Percentiles rank a stretch among this genome's conserved stretches.
Evolutionary conservation across 2,888 invertebrate species (phyloP).

Genomic region (Patella caerulea): DNA sequence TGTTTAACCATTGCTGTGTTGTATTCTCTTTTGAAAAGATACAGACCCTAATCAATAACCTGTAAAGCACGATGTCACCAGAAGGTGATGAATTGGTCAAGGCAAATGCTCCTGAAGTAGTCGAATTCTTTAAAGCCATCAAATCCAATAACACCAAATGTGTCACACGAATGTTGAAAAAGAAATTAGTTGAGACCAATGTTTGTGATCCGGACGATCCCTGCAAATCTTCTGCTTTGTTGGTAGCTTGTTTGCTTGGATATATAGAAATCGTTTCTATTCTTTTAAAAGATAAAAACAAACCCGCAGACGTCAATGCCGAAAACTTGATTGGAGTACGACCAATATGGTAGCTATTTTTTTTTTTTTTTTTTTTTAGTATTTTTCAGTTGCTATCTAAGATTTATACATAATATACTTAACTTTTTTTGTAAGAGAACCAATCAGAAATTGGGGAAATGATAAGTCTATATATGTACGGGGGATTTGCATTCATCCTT

Average conservation of each 20-base stretch:
- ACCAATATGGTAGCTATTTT: conserved; percentile 58
- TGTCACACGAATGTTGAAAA: conserved; percentile 44
- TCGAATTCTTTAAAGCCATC: conserved; percentile 30
- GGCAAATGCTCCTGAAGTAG: background rate
- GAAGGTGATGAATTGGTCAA: background rate
- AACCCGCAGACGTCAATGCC: conserved; percentile 56
- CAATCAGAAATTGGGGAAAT: too few species aligned
- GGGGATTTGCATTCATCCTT: too few species aligned
- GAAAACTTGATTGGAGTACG: conserved; percentile 52
- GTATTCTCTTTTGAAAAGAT: too few species aligned
- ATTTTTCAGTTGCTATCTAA: background rate
- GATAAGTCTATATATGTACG: too few species aligned
- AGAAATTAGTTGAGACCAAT: conserved; percentile 46
- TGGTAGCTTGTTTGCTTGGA: conserved; percentile 53
- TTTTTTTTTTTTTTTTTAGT: background rate
- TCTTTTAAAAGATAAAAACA: conserved; percentile 51
- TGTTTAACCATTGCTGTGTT: too few species aligned
- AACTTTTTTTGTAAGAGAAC: too few species aligned
- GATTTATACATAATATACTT: background rate
- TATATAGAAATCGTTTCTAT: conserved; percentile 52
- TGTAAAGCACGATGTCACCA: too few species aligned
- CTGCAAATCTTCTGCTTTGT: conserved; percentile 50
- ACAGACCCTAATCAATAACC: too few species aligned
- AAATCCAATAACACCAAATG: conserved; percentile 22
- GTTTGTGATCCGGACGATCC: conserved; percentile 49